A percentile compares a stretch with the other conserved stretches of the same genome.
These are phyloP conservation scores for Diaperis boleti DNA, from an alignment of 2,888 invertebrate species.

Conservation along the genomic window DNA sequence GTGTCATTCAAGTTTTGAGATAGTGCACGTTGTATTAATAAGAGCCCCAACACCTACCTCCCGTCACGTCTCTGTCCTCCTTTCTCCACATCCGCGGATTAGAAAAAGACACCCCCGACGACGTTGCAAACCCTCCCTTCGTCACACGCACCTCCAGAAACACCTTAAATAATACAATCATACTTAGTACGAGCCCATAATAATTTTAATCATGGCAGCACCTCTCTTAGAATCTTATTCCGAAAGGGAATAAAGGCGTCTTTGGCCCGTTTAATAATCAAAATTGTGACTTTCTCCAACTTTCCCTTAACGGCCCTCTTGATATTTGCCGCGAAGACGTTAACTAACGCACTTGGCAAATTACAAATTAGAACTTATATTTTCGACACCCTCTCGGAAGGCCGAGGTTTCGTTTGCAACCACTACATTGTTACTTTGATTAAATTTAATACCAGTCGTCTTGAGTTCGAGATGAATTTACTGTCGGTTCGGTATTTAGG, in stretches of 20 bases:
- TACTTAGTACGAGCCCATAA: constrained; percentile 62
- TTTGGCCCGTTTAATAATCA: constrained; percentile 62
- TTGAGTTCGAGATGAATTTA: constrained; percentile 54
- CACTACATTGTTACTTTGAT: constrained; percentile 64
- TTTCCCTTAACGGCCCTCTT: constrained; percentile 64
- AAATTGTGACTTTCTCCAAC: constrained; percentile 64
- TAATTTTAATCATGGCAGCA: constrained; percentile 64
- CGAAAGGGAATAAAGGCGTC: constrained; percentile 55
- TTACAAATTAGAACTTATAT: constrained; percentile 66
- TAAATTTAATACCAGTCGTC: constrained; percentile 62
- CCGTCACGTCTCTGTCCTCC: constrained; percentile 4
- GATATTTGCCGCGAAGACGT: constrained; percentile 62
- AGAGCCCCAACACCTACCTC: constrained; percentile 31
- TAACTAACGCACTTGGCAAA: constrained; percentile 65
- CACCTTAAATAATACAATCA: constrained; percentile 65
- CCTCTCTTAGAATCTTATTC: constrained; percentile 56
- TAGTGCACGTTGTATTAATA: constrained; percentile 54
- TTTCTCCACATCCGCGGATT: not conserved
- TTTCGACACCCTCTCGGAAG: constrained; percentile 59
- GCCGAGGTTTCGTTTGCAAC: constrained; percentile 52
- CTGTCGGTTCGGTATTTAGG: constrained; percentile 54
- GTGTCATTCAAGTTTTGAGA: constrained; percentile 50
- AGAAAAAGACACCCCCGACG: constrained; percentile 41
- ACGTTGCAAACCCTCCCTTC: constrained; percentile 33
- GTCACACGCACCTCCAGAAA: constrained; percentile 56